These are phyloP conservation scores for silkworm (Bombyx mori) DNA, from an alignment of 1,140 invertebrate species.

Conservation along the genomic window DNA sequence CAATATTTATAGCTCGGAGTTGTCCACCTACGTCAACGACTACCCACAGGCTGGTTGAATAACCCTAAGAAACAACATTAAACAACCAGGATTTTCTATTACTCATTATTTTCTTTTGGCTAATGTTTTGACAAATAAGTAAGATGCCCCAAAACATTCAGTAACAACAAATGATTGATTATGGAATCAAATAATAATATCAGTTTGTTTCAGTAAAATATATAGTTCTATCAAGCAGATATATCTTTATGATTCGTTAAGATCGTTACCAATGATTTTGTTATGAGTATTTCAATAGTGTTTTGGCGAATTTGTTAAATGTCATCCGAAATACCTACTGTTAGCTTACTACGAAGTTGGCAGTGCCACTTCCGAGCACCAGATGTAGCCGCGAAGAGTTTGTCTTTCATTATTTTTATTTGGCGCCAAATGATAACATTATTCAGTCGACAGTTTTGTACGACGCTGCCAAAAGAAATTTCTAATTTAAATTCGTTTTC, in stretches of 20 bases:
- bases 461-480: constrained; percentile 39
- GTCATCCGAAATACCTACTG: too few species aligned
- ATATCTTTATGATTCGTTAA: too few species aligned
- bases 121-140: constrained; percentile 10
- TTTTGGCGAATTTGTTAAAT: too few species aligned
- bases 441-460: constrained; percentile 23
- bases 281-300: too few species aligned
- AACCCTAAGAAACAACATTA: constrained; percentile 27
- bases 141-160: neutral
- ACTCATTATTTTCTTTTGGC: neutral
- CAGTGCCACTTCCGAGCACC: too few species aligned
- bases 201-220: too few species aligned
- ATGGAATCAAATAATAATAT: too few species aligned
- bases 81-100: neutral
- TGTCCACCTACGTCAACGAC: constrained; percentile 31
- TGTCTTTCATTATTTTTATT: constrained; percentile 50
- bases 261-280: too few species aligned
- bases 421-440: constrained; percentile 53
- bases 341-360: too few species aligned
- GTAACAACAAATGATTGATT: too few species aligned
- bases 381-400: too few species aligned
- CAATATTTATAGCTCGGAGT: constrained; percentile 31
- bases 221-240: too few species aligned
- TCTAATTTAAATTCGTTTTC: constrained; percentile 17
- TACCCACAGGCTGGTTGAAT: constrained; percentile 35